A percentile compares a stretch with the other conserved stretches of the same genome.
These are phyloP conservation scores for Lepidocyrtoides sp. DNA, from an alignment of 2,888 invertebrate genomes.

Conservation along the genomic window DNA sequence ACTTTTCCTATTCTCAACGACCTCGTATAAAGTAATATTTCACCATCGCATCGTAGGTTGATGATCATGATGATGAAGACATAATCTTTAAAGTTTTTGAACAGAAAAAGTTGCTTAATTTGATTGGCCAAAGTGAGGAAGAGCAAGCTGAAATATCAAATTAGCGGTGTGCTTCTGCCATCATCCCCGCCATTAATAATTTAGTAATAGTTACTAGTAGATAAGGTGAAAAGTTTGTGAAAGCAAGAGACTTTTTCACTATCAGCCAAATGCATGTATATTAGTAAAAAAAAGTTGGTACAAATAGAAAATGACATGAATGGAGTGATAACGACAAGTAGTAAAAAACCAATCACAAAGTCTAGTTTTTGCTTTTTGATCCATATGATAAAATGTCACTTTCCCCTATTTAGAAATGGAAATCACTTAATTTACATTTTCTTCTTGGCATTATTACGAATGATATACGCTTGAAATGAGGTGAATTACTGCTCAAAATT, in stretches of 20 bases:
- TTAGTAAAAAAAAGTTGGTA: no score
- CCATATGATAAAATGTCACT: no score
- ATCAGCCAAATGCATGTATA: background rate
- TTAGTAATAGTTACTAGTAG: background rate
- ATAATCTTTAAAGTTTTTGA: conserved; percentile 59
- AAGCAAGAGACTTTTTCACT: background rate
- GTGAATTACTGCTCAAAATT: no score
- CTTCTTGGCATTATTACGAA: no score
- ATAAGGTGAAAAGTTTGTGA: background rate
- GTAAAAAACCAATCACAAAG: no score
- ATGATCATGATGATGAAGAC: background rate
- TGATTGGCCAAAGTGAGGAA: conserved; percentile 10
- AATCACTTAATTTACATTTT: no score
- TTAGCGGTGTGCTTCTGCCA: conserved; percentile 46
- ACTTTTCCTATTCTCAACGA: conserved; percentile 16
- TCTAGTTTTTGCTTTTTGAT: no score
- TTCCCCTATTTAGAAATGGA: no score
- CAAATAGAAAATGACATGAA: no score
- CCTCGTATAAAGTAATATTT: background rate
- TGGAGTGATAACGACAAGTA: no score
- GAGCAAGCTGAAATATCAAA: conserved; percentile 48
- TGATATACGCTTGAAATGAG: no score
- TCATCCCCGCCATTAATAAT: conserved; percentile 13
- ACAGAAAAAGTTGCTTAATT: conserved; percentile 56
- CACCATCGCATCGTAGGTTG: background rate